phyloP scores from a whole-genome alignment of 2,113 vertebrate species.

The Girardinichthys multiradiatus region DNA sequence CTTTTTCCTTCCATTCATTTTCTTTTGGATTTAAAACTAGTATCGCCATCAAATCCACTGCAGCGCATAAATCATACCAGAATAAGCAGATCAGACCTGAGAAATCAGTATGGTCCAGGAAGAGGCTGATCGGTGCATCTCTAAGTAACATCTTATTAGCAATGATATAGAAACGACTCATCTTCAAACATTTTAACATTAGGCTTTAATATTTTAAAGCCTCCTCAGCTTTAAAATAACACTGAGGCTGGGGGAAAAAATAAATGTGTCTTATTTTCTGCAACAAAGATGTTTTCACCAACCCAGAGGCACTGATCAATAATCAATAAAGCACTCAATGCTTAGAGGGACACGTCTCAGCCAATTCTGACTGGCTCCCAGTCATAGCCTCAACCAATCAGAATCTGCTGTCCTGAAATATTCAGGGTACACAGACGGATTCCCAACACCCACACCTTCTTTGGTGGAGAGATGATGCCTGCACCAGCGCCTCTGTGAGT shows the following conservation, averaged over 20 bases:
- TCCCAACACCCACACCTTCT: neutral
- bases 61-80: too few relatives aligned
- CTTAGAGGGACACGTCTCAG: slow-evolving; percentile 6
- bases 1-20: too few relatives aligned
- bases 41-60: too few relatives aligned
- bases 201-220: too few relatives aligned
- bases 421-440: slow-evolving; percentile 22
- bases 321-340: slow-evolving; percentile 4
- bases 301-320: neutral
- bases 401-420: slow-evolving; percentile 43
- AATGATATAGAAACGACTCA: too few relatives aligned
- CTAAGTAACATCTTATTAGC: neutral
- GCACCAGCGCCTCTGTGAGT: slow-evolving; percentile 21
- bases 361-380: neutral
- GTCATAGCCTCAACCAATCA: slow-evolving; percentile 20
- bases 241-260: too few relatives aligned
- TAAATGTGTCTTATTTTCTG: neutral
- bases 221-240: too few relatives aligned
- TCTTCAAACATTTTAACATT: too few relatives aligned
- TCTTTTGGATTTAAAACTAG: too few relatives aligned
- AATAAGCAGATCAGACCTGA: too few relatives aligned
- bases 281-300: neutral
- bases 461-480: slow-evolving; percentile 16
- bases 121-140: too few relatives aligned
- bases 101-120: too few relatives aligned